A percentile compares a stretch with the other conserved stretches of the same genome.
Evolutionary conservation across 2,113 vertebrate genomes (phyloP).

Genomic region (Passer domesticus): DNA sequence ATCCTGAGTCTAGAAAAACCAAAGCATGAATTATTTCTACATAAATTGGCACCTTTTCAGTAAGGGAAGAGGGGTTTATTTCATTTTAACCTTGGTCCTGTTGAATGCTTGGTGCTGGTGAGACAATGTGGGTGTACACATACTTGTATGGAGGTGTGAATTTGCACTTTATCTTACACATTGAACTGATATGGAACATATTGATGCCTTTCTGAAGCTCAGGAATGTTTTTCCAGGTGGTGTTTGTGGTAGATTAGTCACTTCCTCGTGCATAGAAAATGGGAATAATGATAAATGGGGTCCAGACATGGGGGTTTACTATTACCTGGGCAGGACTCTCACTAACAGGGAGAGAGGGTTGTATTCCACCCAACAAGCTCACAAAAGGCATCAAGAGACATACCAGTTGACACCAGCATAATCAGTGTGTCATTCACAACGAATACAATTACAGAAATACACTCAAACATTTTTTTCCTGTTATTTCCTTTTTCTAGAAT

Average conservation of each 20-base stretch:
- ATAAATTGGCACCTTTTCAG: not conserved
- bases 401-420: not conserved
- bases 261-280: not conserved
- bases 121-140: not conserved
- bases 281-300: not conserved
- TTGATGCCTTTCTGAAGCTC: not conserved
- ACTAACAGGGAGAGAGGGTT: not conserved
- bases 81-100: not conserved
- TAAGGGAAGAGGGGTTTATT: not conserved
- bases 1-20: not conserved
- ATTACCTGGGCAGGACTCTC: not conserved
- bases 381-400: not conserved
- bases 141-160: not conserved
- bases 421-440: not conserved
- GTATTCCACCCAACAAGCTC: not conserved
- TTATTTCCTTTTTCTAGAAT: constrained; percentile 80
- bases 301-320: not conserved
- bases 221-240: not conserved
- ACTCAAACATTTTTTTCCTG: not conserved
- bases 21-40: not conserved
- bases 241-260: not conserved
- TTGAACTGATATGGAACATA: not conserved
- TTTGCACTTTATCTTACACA: not conserved
- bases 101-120: not conserved
- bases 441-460: not conserved